phyloP scores from a whole-genome alignment of 2,113 vertebrate species.

The Hucho hucho region DNA sequence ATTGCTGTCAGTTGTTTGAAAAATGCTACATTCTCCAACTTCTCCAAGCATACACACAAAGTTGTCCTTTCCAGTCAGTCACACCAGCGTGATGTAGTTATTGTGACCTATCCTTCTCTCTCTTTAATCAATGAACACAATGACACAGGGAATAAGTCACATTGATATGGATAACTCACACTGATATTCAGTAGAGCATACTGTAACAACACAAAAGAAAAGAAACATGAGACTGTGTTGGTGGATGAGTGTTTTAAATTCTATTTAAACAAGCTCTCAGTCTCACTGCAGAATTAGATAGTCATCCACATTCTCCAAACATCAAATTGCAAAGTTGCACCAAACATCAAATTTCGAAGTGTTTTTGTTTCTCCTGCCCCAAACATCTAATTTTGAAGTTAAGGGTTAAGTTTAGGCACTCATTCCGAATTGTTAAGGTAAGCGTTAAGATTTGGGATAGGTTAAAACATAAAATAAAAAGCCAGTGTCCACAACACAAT shows the following conservation, averaged over 20 bases:
- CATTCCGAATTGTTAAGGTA: no score
- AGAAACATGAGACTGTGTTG: not conserved
- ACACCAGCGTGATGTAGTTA: conserved; percentile 45
- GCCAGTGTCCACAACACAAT: no score
- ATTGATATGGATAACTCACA: conserved; percentile 48
- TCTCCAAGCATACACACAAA: not conserved
- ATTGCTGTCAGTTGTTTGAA: not conserved
- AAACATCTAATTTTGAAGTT: no score
- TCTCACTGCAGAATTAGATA: no score
- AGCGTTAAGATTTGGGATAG: no score
- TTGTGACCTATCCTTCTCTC: conserved; percentile 31
- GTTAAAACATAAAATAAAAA: no score
- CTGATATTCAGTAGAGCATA: conserved; percentile 27
- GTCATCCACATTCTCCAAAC: no score
- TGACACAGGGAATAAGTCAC: conserved; percentile 56
- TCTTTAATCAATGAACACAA: conserved; percentile 54
- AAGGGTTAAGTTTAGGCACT: no score
- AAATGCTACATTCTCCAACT: not conserved
- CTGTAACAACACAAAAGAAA: not conserved
- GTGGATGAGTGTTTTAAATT: not conserved
- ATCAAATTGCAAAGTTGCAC: no score
- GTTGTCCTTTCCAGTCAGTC: conserved; percentile 13
- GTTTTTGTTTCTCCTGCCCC: no score
- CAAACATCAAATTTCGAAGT: no score
- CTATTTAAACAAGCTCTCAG: not conserved